A percentile compares a stretch with the other conserved stretches of the same genome.
phyloP scores from a whole-genome alignment of 2,888 invertebrate species.

The Tetranychus piercei region DNA sequence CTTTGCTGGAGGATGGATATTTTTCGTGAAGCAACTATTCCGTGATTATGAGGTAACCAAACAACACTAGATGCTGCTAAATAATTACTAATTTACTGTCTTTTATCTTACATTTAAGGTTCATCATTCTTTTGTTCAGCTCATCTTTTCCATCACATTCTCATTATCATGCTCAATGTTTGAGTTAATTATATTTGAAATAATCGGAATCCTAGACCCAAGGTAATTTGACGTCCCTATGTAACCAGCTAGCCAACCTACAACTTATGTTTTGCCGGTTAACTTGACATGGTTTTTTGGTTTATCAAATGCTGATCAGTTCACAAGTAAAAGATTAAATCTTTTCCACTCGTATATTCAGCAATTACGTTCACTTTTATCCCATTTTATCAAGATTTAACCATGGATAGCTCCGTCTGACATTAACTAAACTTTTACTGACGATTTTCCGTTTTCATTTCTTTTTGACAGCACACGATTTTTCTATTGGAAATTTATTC shows the following conservation, averaged over 20 bases:
- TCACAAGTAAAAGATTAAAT: too few relatives aligned
- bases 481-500: constrained; percentile 82
- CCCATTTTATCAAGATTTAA: too few relatives aligned
- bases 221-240: constrained; percentile 42
- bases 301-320: too few relatives aligned
- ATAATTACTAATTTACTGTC: too few relatives aligned
- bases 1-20: constrained; percentile 91
- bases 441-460: constrained; percentile 23
- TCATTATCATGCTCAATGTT: constrained; percentile 96
- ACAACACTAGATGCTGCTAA: too few relatives aligned
- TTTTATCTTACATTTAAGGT: constrained; percentile 38
- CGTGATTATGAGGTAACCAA: constrained; percentile 63
- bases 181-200: constrained; percentile 97
- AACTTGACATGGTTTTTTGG: too few relatives aligned
- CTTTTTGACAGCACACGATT: constrained; percentile 55
- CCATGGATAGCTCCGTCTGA: constrained; percentile 20
- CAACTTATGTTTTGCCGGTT: too few relatives aligned
- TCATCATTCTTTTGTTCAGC: constrained; percentile 74
- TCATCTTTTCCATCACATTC: constrained; percentile 88
- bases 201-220: constrained; percentile 72
- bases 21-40: constrained; percentile 90
- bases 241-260: too few relatives aligned
- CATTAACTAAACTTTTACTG: not conserved
- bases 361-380: too few relatives aligned
- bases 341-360: too few relatives aligned